Conservation (phyloP, 2,113 vertebrate genomes). For the Tychaedon coryphoeus region DNA sequence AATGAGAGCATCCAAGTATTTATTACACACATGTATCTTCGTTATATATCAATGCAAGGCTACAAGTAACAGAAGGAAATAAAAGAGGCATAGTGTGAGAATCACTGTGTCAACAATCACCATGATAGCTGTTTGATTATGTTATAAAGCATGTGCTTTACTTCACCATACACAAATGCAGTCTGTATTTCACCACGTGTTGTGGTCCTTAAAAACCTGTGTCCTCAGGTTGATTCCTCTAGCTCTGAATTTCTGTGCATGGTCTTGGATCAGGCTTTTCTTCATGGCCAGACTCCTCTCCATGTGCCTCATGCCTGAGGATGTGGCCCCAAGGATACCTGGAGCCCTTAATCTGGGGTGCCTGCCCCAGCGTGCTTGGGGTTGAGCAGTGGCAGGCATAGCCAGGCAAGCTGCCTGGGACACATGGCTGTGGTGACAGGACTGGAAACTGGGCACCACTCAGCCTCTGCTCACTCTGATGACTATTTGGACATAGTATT, state of each 20-base stretch:
- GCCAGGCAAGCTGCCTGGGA: not conserved
- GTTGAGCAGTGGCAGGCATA: not conserved
- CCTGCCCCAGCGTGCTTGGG: not conserved
- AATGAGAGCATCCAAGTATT: not conserved
- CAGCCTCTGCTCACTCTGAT: not conserved
- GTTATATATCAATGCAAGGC: not conserved
- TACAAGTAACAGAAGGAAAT: not conserved
- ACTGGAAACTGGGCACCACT: not conserved
- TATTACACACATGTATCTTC: not conserved
- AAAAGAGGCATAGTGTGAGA: not conserved
- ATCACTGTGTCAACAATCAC: not conserved
- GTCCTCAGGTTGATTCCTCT: not conserved
- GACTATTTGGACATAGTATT: not conserved
- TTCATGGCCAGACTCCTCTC: not conserved
- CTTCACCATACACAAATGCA: not conserved
- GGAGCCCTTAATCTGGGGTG: not conserved
- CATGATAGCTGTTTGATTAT: not conserved
- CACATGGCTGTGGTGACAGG: accelerated
- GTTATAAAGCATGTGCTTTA: not conserved
- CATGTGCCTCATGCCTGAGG: not conserved
- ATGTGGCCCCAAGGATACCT: not conserved
- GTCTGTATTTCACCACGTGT: not conserved
- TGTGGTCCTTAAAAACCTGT: not conserved
- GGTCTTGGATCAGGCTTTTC: not conserved
- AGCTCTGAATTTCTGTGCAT: not conserved